A percentile compares a stretch with the other conserved stretches of the same genome.
Conservation (phyloP, 53 echinoderm and acorn worm genomes). For the Zoroaster sp. region DNA sequence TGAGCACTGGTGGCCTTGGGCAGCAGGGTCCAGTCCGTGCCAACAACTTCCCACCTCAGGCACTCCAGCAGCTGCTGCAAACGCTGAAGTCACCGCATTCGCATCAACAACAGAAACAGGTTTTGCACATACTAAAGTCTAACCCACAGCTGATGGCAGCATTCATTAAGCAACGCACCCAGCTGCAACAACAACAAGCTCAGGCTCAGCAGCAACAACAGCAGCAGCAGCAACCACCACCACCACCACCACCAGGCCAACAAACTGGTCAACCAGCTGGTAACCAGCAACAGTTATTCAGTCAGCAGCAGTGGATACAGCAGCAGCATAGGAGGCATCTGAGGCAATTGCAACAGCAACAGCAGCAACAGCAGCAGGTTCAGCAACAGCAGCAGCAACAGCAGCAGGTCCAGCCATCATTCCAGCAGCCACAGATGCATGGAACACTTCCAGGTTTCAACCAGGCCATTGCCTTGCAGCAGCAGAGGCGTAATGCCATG, state of each 20-base stretch:
- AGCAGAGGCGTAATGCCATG: constrained; percentile 45
- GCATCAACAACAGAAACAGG: constrained; percentile 87
- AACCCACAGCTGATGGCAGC: constrained; percentile 99
- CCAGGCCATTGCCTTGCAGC: constrained; percentile 49
- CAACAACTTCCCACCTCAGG: constrained; percentile 74
- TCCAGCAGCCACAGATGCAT: constrained; percentile 67
- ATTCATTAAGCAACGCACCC: constrained; percentile 82
- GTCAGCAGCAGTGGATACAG: constrained; percentile 70
- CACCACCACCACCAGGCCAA: constrained; percentile 68
- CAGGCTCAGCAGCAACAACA: constrained; percentile 74
- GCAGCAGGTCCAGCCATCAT: constrained; percentile 55
- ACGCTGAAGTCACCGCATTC: constrained; percentile 84
- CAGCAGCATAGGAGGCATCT: constrained; percentile 42
- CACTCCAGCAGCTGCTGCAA: constrained; percentile 87
- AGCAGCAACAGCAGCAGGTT: constrained; percentile 61
- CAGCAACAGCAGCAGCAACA: constrained; percentile 54
- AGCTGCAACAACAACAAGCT: constrained; percentile 75
- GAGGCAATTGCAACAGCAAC: constrained; percentile 40
- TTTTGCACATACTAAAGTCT: constrained; percentile 87
- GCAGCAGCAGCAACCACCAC: constrained; percentile 60
- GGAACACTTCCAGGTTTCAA: constrained; percentile 46
- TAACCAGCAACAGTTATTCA: constrained; percentile 57
- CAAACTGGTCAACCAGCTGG: constrained; percentile 41
- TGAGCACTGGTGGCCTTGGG: constrained; percentile 39
- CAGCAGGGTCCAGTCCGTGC: constrained; percentile 61